Base-by-base conservation (phyloP, 2,113 vertebrate species). In the Siniperca chuatsi region DNA sequence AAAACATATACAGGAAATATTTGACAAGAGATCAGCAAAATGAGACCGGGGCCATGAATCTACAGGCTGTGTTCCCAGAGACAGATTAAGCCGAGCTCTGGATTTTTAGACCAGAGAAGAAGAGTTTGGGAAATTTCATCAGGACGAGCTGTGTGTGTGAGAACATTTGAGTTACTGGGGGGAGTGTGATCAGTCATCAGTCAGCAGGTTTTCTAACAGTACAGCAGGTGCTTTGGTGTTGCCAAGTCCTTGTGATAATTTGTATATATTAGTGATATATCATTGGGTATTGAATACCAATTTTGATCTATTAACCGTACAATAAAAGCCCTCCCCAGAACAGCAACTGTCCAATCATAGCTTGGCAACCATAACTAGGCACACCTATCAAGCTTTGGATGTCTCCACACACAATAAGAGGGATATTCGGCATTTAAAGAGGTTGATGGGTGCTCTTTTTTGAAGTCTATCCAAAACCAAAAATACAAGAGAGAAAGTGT, bases 1-100 rank as follows among this genome's bases (percentile, higher is more conserved):
- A 85, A 87, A 86, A 86, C 61, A 82, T 67, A 77, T 79, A 91
- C 79, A 90, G 82, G 83, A 90, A 84, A 87, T 78, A 79, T 90
- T 72, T 88, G 83, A 90, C 75, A 81, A 44, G 61, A 81, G 85
- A 82, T 83, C 86, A 82, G 80, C 54, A 42, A 85, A 83, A 81
- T 78, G 44, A 83, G 68, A 35, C 25, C 10, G 54, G 69, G 44
- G 79, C 50, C 74, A 57, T 46, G 50, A 68, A 55, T 74, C 52
- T 71, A 57, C 50, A 65, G 71, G 54, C 40, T 75, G 2, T 61
- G n/a, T 87, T 87, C 68, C 79, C 79, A 54, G 62, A 81, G 75
- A 16, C 15, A 50, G 55, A 75, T 84, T 23, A 71, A 67, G 40
- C 8, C 46, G 3, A 29, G 25, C 35, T 64, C 2, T 25, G 40